A percentile compares a stretch with the other conserved stretches of the same genome.
These are phyloP conservation scores for Todiramphus saurophagus DNA, from an alignment of 2,113 vertebrate genomes.

Conservation along the genomic window DNA sequence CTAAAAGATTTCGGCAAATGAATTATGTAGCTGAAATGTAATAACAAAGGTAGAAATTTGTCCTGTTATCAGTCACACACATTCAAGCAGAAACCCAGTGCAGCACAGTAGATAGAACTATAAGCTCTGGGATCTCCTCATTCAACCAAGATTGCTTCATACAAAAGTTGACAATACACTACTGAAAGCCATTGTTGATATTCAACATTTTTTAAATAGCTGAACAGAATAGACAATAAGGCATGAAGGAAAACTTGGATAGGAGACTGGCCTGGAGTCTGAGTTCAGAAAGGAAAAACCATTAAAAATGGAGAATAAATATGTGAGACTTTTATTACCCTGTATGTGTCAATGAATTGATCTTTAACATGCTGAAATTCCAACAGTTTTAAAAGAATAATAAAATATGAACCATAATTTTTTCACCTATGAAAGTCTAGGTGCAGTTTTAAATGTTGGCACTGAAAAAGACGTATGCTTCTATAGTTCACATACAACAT, in stretches of 20 bases:
- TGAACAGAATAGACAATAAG: constrained; percentile 97
- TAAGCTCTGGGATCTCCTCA: constrained; percentile 88
- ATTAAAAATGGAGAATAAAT: constrained; percentile 50
- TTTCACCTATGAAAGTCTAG: not conserved
- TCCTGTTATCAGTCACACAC: constrained; percentile 81
- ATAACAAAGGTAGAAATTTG: constrained; percentile 77
- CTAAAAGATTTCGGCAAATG: constrained; percentile 74
- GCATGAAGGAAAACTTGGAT: constrained; percentile 93
- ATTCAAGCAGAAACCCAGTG: constrained; percentile 73
- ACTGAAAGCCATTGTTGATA: constrained; percentile 99
- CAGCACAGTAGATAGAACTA: constrained; percentile 71
- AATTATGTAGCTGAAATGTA: constrained; percentile 75
- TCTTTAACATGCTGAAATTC: constrained; percentile 6
- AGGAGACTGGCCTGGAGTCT: constrained; percentile 91
- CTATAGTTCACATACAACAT: not conserved
- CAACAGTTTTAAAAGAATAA: not conserved
- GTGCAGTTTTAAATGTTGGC: not conserved
- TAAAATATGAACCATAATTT: not conserved
- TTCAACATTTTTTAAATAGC: constrained; percentile 99
- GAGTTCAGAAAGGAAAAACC: constrained; percentile 70
- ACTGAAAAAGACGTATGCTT: not conserved
- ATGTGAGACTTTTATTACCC: constrained; percentile 38
- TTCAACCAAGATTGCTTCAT: constrained; percentile 99
- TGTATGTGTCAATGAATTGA: constrained; percentile 21
- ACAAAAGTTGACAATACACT: constrained; percentile 98